phyloP scores from a whole-genome alignment of 2,888 invertebrate genomes.

The Lasioglossum leucozonium region DNA sequence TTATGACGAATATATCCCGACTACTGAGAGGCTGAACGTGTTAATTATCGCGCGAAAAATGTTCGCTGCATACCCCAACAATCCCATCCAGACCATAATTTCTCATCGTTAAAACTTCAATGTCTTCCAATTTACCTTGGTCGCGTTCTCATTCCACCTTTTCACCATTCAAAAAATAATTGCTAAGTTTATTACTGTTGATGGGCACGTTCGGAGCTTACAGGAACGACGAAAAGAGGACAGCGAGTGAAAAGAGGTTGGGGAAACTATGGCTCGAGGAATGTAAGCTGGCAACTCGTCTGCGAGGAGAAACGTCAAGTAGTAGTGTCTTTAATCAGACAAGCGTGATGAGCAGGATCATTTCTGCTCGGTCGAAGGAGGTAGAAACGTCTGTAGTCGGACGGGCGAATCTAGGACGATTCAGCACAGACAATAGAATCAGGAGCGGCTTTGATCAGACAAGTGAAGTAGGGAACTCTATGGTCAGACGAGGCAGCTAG shows the following conservation, averaged over 20 bases:
- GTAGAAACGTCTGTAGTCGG: not conserved
- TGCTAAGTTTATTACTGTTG: not conserved
- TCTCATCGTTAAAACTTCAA: not conserved
- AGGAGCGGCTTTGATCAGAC: not conserved
- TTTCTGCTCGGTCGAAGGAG: conserved; percentile 5
- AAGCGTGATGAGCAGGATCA: not conserved
- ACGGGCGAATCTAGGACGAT: not conserved
- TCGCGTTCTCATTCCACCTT: not conserved
- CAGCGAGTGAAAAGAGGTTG: not conserved
- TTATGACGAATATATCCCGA: not conserved
- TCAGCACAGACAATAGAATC: not conserved
- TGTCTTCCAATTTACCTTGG: not conserved
- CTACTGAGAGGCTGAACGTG: not conserved
- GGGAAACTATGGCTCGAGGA: not conserved
- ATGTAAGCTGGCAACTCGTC: not conserved
- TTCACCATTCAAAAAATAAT: not conserved
- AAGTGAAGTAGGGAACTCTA: not conserved
- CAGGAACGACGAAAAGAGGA: not conserved
- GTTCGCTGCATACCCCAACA: not conserved
- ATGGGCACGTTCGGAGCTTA: not conserved
- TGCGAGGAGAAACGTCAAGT: not conserved
- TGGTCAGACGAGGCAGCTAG: not conserved
- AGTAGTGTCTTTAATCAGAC: conserved; percentile 4
- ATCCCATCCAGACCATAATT: not conserved
- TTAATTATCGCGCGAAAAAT: conserved; percentile 1